These are phyloP conservation scores for Mongoloraphidia duomilia DNA, from an alignment of 2,888 invertebrate genomes.

Conservation along the genomic window DNA sequence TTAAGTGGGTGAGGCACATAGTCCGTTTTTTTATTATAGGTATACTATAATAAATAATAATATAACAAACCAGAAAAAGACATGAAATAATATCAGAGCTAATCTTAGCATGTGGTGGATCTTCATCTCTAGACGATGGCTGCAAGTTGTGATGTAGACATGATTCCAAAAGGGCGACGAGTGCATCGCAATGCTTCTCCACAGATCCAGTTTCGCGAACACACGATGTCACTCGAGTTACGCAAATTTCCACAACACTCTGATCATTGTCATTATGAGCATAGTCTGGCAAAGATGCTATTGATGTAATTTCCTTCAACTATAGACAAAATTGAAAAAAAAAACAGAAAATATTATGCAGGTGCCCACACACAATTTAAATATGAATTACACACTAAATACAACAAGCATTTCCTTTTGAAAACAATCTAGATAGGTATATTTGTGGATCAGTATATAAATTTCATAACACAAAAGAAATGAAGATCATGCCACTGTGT, in stretches of 20 bases:
- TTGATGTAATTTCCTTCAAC: constrained; percentile 62
- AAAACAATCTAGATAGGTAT: too few relatives aligned
- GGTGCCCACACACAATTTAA: too few relatives aligned
- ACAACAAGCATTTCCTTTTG: too few relatives aligned
- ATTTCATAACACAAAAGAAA: too few relatives aligned
- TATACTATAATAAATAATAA: too few relatives aligned
- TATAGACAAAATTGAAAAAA: constrained; percentile 25
- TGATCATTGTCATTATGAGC: constrained; percentile 81
- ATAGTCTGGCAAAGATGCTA: constrained; percentile 72
- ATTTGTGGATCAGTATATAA: too few relatives aligned
- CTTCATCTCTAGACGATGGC: constrained; percentile 62
- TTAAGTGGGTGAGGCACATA: too few relatives aligned
- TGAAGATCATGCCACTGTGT: too few relatives aligned
- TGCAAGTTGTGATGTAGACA: constrained; percentile 81
- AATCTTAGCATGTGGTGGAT: constrained; percentile 92
- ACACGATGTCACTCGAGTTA: constrained; percentile 80
- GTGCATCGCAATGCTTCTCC: constrained; percentile 68
- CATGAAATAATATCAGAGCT: constrained; percentile 90
- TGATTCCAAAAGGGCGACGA: constrained; percentile 73
- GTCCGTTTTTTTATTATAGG: too few relatives aligned
- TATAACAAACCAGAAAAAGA: constrained; percentile 61
- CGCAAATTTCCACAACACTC: constrained; percentile 88
- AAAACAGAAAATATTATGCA: too few relatives aligned
- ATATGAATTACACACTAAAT: too few relatives aligned
- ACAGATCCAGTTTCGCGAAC: constrained; percentile 80